These are phyloP conservation scores for Epsilonema sp. DNA, from an alignment of 2,888 invertebrate genomes.

Conservation along the genomic window DNA sequence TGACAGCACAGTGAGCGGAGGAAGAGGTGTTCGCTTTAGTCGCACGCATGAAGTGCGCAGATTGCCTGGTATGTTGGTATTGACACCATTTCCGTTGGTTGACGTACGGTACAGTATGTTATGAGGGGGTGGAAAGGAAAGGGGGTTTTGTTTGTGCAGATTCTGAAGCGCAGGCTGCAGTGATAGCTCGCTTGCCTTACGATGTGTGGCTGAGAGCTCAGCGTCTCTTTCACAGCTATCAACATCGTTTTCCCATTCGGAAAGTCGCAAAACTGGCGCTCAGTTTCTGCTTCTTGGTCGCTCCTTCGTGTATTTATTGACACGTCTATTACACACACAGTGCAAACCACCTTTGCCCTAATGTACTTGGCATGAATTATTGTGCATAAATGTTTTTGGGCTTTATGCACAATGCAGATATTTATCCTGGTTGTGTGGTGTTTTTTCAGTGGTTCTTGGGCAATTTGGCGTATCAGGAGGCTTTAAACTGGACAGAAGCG, in stretches of 20 bases:
- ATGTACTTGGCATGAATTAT: no score
- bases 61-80: slow-evolving; percentile 25
- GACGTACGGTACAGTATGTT: no score
- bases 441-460: slow-evolving; percentile 79
- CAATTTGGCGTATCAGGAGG: slow-evolving; percentile 74
- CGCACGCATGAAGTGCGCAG: slow-evolving; percentile 45
- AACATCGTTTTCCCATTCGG: slow-evolving; percentile 49
- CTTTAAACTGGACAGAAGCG: slow-evolving; percentile 58
- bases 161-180: slow-evolving; percentile 65
- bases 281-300: slow-evolving; percentile 62
- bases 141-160: no score
- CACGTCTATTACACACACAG: no score
- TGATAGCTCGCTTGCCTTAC: slow-evolving; percentile 78
- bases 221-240: slow-evolving; percentile 49
- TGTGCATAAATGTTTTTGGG: no score
- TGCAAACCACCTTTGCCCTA: no score
- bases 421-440: no score
- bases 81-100: no score
- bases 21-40: slow-evolving; percentile 64
- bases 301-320: no score
- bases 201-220: slow-evolving; percentile 66
- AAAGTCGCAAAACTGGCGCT: slow-evolving; percentile 62
- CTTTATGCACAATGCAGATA: no score
- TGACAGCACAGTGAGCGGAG: no score
- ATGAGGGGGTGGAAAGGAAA: no score